A percentile compares a stretch with the other conserved stretches of the same genome.
phyloP scores from a whole-genome alignment of 2,888 invertebrate genomes.

The Choreutis nemorana region DNA sequence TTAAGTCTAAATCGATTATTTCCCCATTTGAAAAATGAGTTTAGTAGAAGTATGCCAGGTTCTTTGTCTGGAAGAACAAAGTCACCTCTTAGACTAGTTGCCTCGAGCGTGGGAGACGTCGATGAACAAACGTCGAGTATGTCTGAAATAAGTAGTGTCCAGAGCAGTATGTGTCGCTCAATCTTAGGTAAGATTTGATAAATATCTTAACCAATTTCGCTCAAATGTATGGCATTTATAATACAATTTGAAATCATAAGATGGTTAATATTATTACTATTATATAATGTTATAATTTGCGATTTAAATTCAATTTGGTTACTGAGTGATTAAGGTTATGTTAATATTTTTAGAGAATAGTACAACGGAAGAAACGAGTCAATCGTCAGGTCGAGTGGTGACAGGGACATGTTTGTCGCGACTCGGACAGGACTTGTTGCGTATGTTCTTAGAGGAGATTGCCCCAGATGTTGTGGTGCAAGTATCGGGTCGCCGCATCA shows the following conservation, averaged over 20 bases:
- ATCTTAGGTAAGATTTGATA: constrained; percentile 44
- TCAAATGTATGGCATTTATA: neutral
- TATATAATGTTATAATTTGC: constrained; percentile 1
- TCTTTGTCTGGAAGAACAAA: constrained; percentile 35
- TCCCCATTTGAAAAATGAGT: constrained; percentile 65
- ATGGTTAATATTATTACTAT: constrained; percentile 2
- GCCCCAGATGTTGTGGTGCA: constrained; percentile 88
- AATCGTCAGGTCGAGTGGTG: constrained; percentile 42
- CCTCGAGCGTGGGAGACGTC: constrained; percentile 32
- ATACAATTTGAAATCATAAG: neutral
- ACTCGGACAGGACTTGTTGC: constrained; percentile 84
- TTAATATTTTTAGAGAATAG: constrained; percentile 33
- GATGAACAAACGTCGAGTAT: constrained; percentile 60
- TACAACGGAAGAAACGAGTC: constrained; percentile 41
- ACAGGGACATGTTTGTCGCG: constrained; percentile 59
- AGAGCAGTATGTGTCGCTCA: constrained; percentile 66
- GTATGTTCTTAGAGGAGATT: constrained; percentile 92
- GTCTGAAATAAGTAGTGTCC: constrained; percentile 63
- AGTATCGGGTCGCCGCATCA: constrained; percentile 82
- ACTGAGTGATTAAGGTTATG: too few relatives aligned
- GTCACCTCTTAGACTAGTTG: constrained; percentile 27
- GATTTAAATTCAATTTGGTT: constrained; percentile 2
- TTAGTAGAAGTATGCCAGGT: constrained; percentile 52
- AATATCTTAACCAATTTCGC: neutral
- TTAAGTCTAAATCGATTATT: constrained; percentile 69